Conservation (phyloP, 1,140 invertebrate genomes). For the Phthorimaea operculella region DNA sequence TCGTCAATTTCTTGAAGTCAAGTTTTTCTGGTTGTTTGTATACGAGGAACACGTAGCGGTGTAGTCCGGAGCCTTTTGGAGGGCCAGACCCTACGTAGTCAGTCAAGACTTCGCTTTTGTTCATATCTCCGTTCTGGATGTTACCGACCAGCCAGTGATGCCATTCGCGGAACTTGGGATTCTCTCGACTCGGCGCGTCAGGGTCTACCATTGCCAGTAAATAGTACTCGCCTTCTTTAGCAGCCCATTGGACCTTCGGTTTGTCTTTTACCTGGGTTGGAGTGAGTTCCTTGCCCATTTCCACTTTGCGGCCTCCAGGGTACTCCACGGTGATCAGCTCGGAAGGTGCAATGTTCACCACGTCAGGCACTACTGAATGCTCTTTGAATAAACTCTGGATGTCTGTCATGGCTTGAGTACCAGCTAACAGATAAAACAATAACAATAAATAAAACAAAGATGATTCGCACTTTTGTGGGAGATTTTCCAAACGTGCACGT, state of each 20-base stretch:
- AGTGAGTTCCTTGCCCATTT: constrained; percentile 31
- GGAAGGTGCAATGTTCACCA: constrained; percentile 41
- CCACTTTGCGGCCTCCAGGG: constrained; percentile 24
- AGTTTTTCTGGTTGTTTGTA: constrained; percentile 38
- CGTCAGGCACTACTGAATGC: constrained; percentile 48
- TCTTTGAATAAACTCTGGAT: constrained; percentile 46
- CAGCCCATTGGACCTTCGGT: constrained; percentile 45
- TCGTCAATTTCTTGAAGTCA: constrained; percentile 2
- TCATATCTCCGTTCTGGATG: constrained; percentile 82
- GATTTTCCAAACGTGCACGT: too few species aligned
- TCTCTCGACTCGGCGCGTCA: constrained; percentile 86
- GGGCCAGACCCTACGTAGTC: constrained; percentile 90
- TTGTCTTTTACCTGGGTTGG: constrained; percentile 57
- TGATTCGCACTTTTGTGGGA: too few species aligned
- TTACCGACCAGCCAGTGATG: constrained; percentile 94
- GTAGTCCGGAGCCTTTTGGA: constrained; percentile 83
- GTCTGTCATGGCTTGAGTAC: not conserved
- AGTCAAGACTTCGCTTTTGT: constrained; percentile 78
- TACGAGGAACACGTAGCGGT: constrained; percentile 71
- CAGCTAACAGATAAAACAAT: too few species aligned
- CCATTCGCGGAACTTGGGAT: constrained; percentile 87
- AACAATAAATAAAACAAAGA: too few species aligned
- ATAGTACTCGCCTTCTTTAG: constrained; percentile 70
- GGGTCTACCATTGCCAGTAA: constrained; percentile 89
- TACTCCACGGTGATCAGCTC: constrained; percentile 42